Evolutionary conservation across 2,888 invertebrate genomes (phyloP).

Genomic region (Melitaea athalia): DNA sequence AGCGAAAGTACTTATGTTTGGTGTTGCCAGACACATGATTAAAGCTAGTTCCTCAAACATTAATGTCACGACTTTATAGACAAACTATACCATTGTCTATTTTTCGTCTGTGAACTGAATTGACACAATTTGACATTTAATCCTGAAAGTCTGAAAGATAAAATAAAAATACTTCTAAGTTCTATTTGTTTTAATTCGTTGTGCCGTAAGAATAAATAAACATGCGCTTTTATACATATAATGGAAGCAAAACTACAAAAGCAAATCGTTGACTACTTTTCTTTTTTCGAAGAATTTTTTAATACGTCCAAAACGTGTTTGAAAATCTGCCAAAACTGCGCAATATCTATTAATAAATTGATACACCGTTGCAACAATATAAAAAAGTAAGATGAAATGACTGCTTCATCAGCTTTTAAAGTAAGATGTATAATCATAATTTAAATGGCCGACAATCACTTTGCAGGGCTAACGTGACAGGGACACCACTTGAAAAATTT

Average conservation of each 20-base stretch:
- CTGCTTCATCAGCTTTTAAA: constrained; percentile 23
- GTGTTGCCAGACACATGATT: too few relatives aligned
- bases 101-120: constrained; percentile 1
- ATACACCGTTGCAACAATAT: constrained; percentile 77
- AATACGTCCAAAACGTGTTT: constrained; percentile 72
- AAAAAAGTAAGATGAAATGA: constrained; percentile 66
- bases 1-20: too few relatives aligned
- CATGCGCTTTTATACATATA: constrained; percentile 46
- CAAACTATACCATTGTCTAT: too few relatives aligned
- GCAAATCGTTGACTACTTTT: constrained; percentile 78
- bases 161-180: too few relatives aligned
- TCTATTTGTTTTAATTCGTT: constrained; percentile 10
- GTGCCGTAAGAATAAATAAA: constrained; percentile 23
- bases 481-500: constrained; percentile 73
- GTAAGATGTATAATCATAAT: background rate
- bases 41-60: too few relatives aligned
- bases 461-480: constrained; percentile 65
- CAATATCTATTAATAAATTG: constrained; percentile 77
- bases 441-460: background rate
- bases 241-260: constrained; percentile 79
- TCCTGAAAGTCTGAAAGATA: background rate
- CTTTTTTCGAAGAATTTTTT: constrained; percentile 75
- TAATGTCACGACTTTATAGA: too few relatives aligned
- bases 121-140: constrained; percentile 5
- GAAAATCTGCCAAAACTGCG: constrained; percentile 77